Conservation (phyloP, 2,797 vertebrate species). For the Rachycentron canadum region DNA sequence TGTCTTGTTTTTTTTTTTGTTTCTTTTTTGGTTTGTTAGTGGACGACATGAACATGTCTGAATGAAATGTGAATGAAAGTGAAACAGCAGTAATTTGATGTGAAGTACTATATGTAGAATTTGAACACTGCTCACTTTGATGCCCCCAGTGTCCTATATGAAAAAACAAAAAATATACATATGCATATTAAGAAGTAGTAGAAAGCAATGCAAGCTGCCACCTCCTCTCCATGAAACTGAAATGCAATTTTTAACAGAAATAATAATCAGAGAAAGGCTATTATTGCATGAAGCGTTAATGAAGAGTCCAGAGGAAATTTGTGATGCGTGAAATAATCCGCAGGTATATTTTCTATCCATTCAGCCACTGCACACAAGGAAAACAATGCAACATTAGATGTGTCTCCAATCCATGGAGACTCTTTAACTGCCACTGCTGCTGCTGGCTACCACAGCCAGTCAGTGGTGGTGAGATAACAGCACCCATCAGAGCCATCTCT, state of each 20-base stretch:
- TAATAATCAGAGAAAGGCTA: not conserved
- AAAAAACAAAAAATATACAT: not conserved
- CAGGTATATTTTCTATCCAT: conserved; percentile 16
- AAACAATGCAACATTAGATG: conserved; percentile 18
- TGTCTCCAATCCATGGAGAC: conserved; percentile 27
- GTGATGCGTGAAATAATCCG: not conserved
- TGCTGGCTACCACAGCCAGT: conserved; percentile 37
- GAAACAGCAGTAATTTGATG: too few relatives aligned
- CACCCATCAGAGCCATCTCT: conserved; percentile 75
- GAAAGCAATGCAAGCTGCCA: not conserved
- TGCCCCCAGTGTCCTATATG: not conserved
- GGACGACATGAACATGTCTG: not conserved
- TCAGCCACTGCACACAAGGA: not conserved
- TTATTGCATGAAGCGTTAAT: not conserved
- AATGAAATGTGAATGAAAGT: too few relatives aligned
- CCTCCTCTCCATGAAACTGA: not conserved
- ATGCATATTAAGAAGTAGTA: too few relatives aligned
- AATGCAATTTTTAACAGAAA: not conserved
- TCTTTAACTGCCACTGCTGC: conserved; percentile 36
- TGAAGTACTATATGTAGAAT: not conserved
- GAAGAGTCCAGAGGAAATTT: not conserved
- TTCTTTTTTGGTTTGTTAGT: too few relatives aligned
- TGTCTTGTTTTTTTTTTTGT: too few relatives aligned
- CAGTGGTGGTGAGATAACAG: conserved; percentile 72
- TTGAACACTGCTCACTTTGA: not conserved